These are phyloP conservation scores for Petrophora chlorosata DNA, from an alignment of 2,888 invertebrate genomes.

Conservation along the genomic window DNA sequence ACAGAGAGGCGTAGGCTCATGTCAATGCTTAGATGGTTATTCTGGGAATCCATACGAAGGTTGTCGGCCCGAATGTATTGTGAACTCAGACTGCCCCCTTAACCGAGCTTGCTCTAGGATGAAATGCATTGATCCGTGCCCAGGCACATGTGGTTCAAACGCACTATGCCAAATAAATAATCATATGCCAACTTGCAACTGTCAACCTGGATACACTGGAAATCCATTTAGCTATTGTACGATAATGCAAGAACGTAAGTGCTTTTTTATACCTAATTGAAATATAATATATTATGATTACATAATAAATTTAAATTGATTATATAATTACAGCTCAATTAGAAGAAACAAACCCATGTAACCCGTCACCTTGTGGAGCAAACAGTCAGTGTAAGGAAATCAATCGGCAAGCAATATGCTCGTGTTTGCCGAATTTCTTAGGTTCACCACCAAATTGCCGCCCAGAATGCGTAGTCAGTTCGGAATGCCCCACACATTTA, in stretches of 20 bases:
- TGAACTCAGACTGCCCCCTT: conserved; percentile 89
- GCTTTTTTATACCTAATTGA: too few relatives aligned
- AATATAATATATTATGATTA: too few relatives aligned
- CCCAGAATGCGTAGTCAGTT: conserved; percentile 88
- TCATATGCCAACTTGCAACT: conserved; percentile 89
- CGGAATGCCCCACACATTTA: conserved; percentile 85
- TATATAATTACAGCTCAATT: conserved; percentile 57
- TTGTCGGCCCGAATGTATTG: conserved; percentile 89
- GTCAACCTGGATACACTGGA: conserved; percentile 86
- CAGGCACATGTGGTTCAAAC: conserved; percentile 89
- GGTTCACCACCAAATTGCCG: conserved; percentile 89
- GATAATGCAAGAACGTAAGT: conserved; percentile 75
- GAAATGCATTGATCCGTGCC: conserved; percentile 91
- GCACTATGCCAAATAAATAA: conserved; percentile 90
- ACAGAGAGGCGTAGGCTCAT: conserved; percentile 86
- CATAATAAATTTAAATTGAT: conserved; percentile 1
- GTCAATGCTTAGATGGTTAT: conserved; percentile 86
- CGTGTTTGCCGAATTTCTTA: conserved; percentile 85
- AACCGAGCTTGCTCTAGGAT: conserved; percentile 88
- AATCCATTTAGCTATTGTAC: conserved; percentile 86
- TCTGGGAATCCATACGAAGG: conserved; percentile 91
- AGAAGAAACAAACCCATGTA: conserved; percentile 63
- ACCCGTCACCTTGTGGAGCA: conserved; percentile 88
- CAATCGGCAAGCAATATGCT: conserved; percentile 88
- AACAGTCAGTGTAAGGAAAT: conserved; percentile 90